These are phyloP conservation scores for Ganaspis sp. DNA, from an alignment of 1,140 invertebrate genomes.

Conservation along the genomic window DNA sequence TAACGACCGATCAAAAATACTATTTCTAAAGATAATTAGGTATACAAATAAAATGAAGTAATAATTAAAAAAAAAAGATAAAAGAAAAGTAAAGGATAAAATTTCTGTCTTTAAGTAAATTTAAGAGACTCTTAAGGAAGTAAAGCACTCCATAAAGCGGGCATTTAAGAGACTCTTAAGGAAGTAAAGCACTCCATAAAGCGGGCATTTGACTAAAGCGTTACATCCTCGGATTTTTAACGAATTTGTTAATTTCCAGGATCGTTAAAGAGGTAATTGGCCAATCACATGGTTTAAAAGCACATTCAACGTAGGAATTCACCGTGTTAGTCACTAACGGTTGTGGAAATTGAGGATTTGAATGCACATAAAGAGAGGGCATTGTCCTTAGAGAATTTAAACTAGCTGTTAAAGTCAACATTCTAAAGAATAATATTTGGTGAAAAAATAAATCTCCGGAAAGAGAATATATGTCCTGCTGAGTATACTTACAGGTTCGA, in stretches of 20 bases:
- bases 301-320: not conserved
- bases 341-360: constrained; percentile 15
- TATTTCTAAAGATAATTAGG: too few relatives aligned
- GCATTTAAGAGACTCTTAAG: constrained; percentile 31
- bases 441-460: constrained; percentile 6
- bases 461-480: constrained; percentile 11
- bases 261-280: constrained; percentile 26
- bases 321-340: not conserved
- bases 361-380: constrained; percentile 18
- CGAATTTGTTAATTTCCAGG: not conserved
- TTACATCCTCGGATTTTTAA: constrained; percentile 1
- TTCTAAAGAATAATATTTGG: not conserved
- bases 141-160: constrained; percentile 18
- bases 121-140: constrained; percentile 30
- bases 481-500: constrained; percentile 76
- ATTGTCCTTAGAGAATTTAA: constrained; percentile 12
- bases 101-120: too few relatives aligned
- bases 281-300: not conserved
- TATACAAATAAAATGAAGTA: too few relatives aligned
- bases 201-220: not conserved
- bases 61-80: too few relatives aligned
- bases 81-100: too few relatives aligned
- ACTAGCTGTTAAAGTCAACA: constrained; percentile 13
- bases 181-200: constrained; percentile 29
- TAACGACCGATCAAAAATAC: too few relatives aligned